Evolutionary conservation across 1,140 invertebrate genomes (phyloP), one percentile per base, ranked within the genome.

Genomic region (Hestina assimilis): DNA sequence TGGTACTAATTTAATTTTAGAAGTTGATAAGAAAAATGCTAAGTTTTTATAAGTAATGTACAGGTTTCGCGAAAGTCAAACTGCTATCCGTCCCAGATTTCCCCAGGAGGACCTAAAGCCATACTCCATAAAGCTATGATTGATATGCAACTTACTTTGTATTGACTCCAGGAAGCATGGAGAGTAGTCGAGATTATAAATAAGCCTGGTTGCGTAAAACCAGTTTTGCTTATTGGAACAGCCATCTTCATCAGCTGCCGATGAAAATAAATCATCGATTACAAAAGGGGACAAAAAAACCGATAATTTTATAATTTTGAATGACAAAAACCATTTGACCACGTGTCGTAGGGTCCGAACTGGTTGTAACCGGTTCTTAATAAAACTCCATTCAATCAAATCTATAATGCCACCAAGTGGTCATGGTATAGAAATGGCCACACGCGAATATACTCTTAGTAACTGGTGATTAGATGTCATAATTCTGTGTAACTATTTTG

Each of bases 321-420:
- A 72, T 77, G 72, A 80, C 79, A 82, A 84, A 59, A 72, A 79
- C 45, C 46, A 38, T 29, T 56, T 84, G 79, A 82, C 81, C 81
- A 84, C 81, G 81, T 83, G 80, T 74, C 73, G 43, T 66, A 54
- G 71, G 71, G 79, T 72, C 75, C 56, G 53, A 77, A 82, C 83
- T 67, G 70, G 80, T 82, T 69, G 41, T 24, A 79, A 81, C 83
- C 79, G 78, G 80, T 83, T 81, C 62, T 58, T 67, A 80, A 75
- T 79, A 76, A 80, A 77, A 79, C 62, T 64, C 69, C 70, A 82
- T 84, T 84, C 81, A 84, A 80, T 79, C 74, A 74, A 75, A 80
- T 72, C 71, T 73, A 41, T 48, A 46, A 33, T 33, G 15, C 24
- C 3, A 28, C 31, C 31, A 15, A 19, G 15, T 4, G n/a, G 33